Base-by-base conservation (phyloP, 2,113 vertebrate species). In the Pungitius pungitius region DNA sequence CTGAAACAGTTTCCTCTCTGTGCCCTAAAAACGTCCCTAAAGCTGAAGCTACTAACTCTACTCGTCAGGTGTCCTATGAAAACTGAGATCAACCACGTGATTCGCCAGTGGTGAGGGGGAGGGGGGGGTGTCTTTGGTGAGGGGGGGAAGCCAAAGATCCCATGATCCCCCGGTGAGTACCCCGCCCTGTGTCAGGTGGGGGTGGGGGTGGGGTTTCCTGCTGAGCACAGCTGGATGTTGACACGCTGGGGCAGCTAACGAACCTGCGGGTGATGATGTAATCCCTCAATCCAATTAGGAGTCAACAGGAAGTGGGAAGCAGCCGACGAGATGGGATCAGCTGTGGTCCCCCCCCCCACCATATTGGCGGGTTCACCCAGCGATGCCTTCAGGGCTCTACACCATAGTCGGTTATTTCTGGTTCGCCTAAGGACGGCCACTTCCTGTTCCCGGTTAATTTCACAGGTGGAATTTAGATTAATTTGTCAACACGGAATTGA, bases 241-340 rank as follows among this genome's bases (percentile, higher is more conserved):
- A 74, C 77, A 69, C 30, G 22, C 12, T 1, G 51, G 73, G 84
- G 62, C 20, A 14, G 71, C 71, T 83, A 77, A 83, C 66, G 71
- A 85, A 66, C 12, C 87, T 17, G 61, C 80, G 69, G 87, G 82
- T 18, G 82, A 72, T 76, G 81, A 84, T 85, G 87, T 87, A 84
- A 75, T 66, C 55, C 75, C 39, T 66, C 73, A 60, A 79, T 80
- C 87, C 83, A 85, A 86, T 87, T 84, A 85, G 13, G 51, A 78
- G 77, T 11, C 69, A 66, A 70, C 77, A 65, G 81, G 79, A 84
- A 77, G 74, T 61, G 49, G 40, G 43, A 67, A 49, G 8, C 64
- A 78, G 70, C 27, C 43, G 42, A 49, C 4, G 43, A 52, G 6
- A 11, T 0, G 8, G 14, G 40, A 3, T 24, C 54, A 8, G 39